phyloP scores from a whole-genome alignment of 1,140 invertebrate species.

The Lepeophtheirus salmonis region DNA sequence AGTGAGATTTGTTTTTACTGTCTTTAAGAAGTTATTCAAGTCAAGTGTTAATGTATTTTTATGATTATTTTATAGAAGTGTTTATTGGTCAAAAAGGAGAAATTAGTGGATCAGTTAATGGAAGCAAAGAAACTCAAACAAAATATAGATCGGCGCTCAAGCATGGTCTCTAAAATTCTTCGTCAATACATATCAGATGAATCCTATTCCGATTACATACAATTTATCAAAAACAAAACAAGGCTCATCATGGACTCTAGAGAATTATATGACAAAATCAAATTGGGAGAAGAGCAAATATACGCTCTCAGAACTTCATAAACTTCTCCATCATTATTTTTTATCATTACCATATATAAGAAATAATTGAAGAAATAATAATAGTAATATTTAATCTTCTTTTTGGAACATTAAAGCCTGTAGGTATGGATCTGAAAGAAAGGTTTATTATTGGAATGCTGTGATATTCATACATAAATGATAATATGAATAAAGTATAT shows the following conservation, averaged over 20 bases:
- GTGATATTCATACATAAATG: no score
- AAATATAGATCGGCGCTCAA: slow-evolving; percentile 57
- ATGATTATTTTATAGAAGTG: slow-evolving; percentile 40
- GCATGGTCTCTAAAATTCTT: slow-evolving; percentile 49
- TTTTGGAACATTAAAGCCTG: no score
- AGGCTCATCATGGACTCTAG: slow-evolving; percentile 63
- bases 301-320: slow-evolving; percentile 38
- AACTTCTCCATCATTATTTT: no score
- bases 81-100: slow-evolving; percentile 53
- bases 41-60: slow-evolving; percentile 11
- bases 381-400: no score
- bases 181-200: slow-evolving; percentile 50
- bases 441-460: no score
- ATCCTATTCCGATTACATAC: slow-evolving; percentile 60
- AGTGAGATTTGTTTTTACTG: no score
- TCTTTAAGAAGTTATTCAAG: no score
- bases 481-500: no score
- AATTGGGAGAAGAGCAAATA: slow-evolving; percentile 63
- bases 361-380: no score
- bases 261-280: slow-evolving; percentile 69
- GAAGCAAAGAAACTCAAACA: slow-evolving; percentile 64
- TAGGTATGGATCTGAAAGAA: no score
- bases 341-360: no score
- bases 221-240: slow-evolving; percentile 80
- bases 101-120: slow-evolving; percentile 53